Conservation (phyloP, 2,797 vertebrate species). For the Momotus momota region DNA sequence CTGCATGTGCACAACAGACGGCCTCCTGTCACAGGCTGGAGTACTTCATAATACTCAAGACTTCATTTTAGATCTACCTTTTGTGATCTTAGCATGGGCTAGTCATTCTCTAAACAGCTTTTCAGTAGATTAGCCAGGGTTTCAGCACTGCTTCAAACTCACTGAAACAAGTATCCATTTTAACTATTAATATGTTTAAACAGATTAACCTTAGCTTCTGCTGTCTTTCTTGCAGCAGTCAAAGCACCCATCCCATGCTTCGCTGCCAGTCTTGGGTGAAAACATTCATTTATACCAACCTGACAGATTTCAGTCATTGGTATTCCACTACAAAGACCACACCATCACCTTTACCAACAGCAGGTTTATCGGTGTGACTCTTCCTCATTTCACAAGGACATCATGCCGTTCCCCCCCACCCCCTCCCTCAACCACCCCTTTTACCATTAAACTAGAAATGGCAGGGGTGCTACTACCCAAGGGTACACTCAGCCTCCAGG, state of each 20-base stretch:
- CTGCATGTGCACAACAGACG: not conserved
- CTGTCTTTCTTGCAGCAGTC: not conserved
- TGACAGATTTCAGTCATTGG: not conserved
- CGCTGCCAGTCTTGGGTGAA: not conserved
- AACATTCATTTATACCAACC: not conserved
- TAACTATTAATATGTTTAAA: not conserved
- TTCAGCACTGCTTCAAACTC: not conserved
- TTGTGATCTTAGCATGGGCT: not conserved
- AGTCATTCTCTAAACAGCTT: not conserved
- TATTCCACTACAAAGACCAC: not conserved
- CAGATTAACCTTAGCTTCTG: not conserved
- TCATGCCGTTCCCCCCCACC: fast-evolving
- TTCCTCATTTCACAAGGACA: not conserved
- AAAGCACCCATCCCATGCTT: not conserved
- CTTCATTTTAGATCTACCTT: not conserved
- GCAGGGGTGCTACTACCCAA: not conserved
- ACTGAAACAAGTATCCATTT: not conserved
- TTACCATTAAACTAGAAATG: not conserved
- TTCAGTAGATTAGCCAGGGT: not conserved
- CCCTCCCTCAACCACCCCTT: not conserved
- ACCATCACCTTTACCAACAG: not conserved
- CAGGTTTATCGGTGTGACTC: not conserved
- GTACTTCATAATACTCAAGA: not conserved
- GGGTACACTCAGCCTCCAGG: not conserved
- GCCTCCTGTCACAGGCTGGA: not conserved